Conservation (phyloP, 2,888 invertebrate species). For the Drosophila nigricruria region DNA sequence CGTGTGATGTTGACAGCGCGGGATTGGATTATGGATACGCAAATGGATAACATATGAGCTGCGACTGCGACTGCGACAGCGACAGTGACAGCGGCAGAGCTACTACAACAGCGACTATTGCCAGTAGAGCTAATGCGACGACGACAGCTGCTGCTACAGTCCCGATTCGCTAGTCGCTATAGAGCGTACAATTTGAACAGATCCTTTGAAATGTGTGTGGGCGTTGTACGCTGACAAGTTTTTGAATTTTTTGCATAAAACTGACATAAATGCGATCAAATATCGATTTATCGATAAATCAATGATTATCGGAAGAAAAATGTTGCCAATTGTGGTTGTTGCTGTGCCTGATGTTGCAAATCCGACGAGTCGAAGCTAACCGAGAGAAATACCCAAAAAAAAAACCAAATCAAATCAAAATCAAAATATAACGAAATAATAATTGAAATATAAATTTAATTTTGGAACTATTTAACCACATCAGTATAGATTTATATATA, state of each 20-base stretch:
- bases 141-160: constrained; percentile 55
- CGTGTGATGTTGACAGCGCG: constrained; percentile 36
- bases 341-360: constrained; percentile 73
- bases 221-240: constrained; percentile 57
- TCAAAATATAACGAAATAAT: constrained; percentile 17
- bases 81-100: constrained; percentile 15
- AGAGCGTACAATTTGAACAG: constrained; percentile 74
- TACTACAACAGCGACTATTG: constrained; percentile 27
- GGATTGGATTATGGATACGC: constrained; percentile 24
- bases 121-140: constrained; percentile 48
- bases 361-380: constrained; percentile 47
- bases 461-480: constrained; percentile 37
- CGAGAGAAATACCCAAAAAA: constrained; percentile 17
- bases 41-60: constrained; percentile 36
- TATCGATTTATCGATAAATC: constrained; percentile 20
- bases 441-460: constrained; percentile 37
- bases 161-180: constrained; percentile 66
- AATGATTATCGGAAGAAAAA: constrained; percentile 52
- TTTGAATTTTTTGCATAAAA: constrained; percentile 72
- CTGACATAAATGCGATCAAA: constrained; percentile 39
- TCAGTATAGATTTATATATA: constrained; percentile 39
- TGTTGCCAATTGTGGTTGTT: constrained; percentile 81
- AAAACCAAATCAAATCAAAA: constrained; percentile 1
- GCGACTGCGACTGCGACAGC: background rate
- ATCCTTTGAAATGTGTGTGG: constrained; percentile 71